A percentile compares a stretch with the other conserved stretches of the same genome.
phyloP scores from a whole-genome alignment of 2,888 invertebrate species.

The Nemotelus nigrinus region DNA sequence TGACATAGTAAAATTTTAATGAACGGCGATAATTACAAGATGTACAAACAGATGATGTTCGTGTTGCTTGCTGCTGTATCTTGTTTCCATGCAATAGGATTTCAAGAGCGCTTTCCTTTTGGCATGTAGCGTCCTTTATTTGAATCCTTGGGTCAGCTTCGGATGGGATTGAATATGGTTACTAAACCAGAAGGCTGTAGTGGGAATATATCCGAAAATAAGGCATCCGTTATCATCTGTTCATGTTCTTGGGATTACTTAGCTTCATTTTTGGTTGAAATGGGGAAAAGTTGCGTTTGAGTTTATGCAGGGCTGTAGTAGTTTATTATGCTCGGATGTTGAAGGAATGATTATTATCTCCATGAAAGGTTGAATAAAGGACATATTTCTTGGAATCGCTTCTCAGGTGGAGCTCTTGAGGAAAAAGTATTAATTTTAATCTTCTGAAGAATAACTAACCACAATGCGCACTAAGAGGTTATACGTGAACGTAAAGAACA shows the following conservation, averaged over 20 bases:
- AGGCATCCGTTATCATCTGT: neutral
- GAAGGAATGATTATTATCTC: neutral
- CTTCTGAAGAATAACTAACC: neutral
- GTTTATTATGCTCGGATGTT: neutral
- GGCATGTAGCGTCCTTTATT: neutral
- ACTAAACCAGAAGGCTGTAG: neutral
- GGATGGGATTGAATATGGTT: too few species aligned
- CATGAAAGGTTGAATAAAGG: neutral
- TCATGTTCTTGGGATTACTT: slow-evolving; percentile 3
- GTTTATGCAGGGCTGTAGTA: too few species aligned
- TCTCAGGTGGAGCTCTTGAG: neutral
- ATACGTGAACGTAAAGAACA: too few species aligned
- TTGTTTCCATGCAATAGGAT: neutral
- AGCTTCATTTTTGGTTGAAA: neutral
- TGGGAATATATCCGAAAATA: neutral
- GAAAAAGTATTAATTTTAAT: neutral
- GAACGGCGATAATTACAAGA: slow-evolving; percentile 2
- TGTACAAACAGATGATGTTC: slow-evolving; percentile 18
- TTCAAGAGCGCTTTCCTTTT: neutral
- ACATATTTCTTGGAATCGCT: neutral
- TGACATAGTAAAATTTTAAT: slow-evolving; percentile 35
- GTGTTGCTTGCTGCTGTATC: neutral
- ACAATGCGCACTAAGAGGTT: too few species aligned
- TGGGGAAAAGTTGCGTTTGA: neutral
- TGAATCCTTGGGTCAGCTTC: neutral